Base-by-base conservation (phyloP, 2,797 vertebrate species). In the Enteromius trimaculatus region DNA sequence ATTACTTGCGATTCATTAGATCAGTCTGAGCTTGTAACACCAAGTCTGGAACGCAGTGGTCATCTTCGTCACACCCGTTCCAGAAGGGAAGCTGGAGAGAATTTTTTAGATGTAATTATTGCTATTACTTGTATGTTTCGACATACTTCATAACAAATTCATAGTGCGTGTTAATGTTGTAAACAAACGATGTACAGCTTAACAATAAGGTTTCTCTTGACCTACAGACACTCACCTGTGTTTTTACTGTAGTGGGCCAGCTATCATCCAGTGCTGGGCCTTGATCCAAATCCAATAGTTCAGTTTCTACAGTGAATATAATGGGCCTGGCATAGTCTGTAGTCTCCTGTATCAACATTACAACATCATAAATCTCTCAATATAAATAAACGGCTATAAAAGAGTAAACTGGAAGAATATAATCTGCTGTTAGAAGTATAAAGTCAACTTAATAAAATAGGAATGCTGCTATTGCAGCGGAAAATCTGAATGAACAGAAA, bases 21-120 rank as follows among this genome's bases (percentile, higher is more conserved):
- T 99, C 97, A 0, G 94, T 96, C 53, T 87, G 93, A 81, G 96
- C 96, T 6, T 98, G 96, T 87, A 99, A 92, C 21, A 95, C 94
- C 51, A 99, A 95, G 84, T 99, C 96, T 0, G 98, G 97, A 55
- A 97, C 95, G 29, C 98, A 99, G 87, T 96, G 96, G 84, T 99
- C 98, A 0, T 99, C 98, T 84, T 99, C 97, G 0, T 95, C 97
- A 91, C 98, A 99, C 17, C 97, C 98, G 0, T 99, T 99, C 98
- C 98, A 99, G 93, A 99, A 99, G 13, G 98, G 97, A 69, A 99
- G 94, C 98, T 99, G 83, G 4, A 82, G 11, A 26, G 4, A 26
- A 60, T 23, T 26, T 5, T 60, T 60, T 60, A 60, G 10, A 60
- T 60, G n/a, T 60, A 60, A 60, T 60, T 60, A 60, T 26, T 26